Base-by-base conservation (phyloP, 2,888 invertebrate species). In the Tetanocera ferruginea region DNA sequence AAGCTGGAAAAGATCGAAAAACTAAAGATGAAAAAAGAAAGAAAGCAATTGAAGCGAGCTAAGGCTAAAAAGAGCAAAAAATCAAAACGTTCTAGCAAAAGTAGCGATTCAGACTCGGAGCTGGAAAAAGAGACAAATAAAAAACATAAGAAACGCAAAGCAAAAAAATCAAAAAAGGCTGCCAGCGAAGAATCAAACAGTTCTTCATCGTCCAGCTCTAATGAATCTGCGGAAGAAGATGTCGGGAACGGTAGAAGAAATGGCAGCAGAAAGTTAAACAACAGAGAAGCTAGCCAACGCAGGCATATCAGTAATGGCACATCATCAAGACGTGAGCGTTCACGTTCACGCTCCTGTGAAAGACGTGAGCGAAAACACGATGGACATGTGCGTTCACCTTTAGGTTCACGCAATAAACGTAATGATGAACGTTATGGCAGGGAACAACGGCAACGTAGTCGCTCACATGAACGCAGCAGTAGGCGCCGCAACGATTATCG, bases 1-100 rank as follows among this genome's bases (percentile, higher is more conserved):
- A 94, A 94, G 89, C 87, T 95, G 71, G 93, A 94, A 82, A 93
- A 94, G 88, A 90, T 95, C 80, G 94, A 94, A 76, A 86, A 88
- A 69, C 84, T 87, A 71, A 89, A 88, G 17, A 74, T 80, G 52
- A 87, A 82, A 80, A 88, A 85, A 81, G 89, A 87, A 82, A 81
- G 80, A 19, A 85, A 84, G 28, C 80, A 79, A 5, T 84, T 82
- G 19, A 85, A 84, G 11, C 81, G 80, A 14, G 83, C 81, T 60
- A 80, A 76, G 64, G 78, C 81, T 11, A 81, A 82, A 17, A 81
- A 81, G 5, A 81, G 77, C 17, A 64, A 66, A 52, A 69, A 71
- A 62, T 43, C 66, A 57, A 77, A 72, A 60, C 62, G 69, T n/a
- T 71, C 62, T 9, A 57, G 70, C 51, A 73, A 52, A 23, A 73